Evolutionary conservation across 23 tunicate species (phyloP), one percentile per base, ranked within the genome.

Genomic region (Botrylloides violaceus): DNA sequence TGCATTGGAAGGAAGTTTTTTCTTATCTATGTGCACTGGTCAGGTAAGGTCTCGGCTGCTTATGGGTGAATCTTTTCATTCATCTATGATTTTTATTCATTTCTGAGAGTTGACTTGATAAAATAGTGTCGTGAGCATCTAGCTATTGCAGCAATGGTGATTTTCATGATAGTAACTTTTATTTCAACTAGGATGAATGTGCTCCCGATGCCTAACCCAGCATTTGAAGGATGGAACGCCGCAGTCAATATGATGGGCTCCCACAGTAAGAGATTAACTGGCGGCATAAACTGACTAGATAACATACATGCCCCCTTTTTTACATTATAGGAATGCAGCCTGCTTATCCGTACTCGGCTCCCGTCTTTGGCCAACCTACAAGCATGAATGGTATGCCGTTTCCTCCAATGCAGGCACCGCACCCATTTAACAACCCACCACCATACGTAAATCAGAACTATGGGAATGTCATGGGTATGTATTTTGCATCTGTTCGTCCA

Each of bases 1-100:
- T 68, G 26, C 2, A 19, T 19, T 19, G 18, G 56, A 68, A 19
- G n/a, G 74, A 68, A 68, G 74, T 68, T 36, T 68, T 68, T 68
- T 68, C 74, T 39, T 39, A 35, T 12, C 23, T 26, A 30, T 43
- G 53, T 9, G 9, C 53, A 7, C 53, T 43, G 9, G 9, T 9
- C 53, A 7, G 9, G 53, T 7, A 7, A 15, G 12, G 12, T 9
- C 12, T 43, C 53, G 9, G 53, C 12, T 43, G 12, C 15, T 15
- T 43, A 43, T 7, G 53, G 53, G 53, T 43, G 53, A 15, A 15
- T 7, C 53, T 43, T 43, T 9, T 43, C 53, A 43, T 9, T 43
- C 53, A 15, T 43, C 53, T 43, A 43, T 43, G 53, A 43, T 43
- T 43, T 43, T 9, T 43, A 7, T 43, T 15, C 15, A 15, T 43